phyloP scores from a whole-genome alignment of 35 echinoderm and acorn worm genomes.

The Chiridota heheva region DNA sequence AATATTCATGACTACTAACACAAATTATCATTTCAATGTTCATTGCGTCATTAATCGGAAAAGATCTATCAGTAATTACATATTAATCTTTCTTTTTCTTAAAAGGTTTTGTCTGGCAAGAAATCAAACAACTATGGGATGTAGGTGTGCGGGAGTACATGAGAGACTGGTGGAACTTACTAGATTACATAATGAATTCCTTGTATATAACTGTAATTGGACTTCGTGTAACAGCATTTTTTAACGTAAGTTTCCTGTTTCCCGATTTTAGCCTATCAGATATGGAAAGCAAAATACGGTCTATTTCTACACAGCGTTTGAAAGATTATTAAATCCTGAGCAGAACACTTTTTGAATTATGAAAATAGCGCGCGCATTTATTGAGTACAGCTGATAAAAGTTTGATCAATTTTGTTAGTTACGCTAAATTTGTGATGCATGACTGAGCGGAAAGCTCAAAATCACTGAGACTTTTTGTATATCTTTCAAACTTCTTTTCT shows the following conservation, averaged over 20 bases:
- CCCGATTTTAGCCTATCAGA: no score
- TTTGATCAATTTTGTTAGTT: no score
- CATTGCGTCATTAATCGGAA: no score
- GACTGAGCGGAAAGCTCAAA: no score
- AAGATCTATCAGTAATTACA: no score
- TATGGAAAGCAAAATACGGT: not conserved
- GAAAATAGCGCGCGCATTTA: not conserved
- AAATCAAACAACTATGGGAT: constrained; percentile 96
- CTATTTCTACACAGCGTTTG: constrained; percentile 12
- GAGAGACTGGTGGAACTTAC: constrained; percentile 96
- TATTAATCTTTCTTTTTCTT: not conserved
- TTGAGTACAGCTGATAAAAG: no score
- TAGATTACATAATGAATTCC: constrained; percentile 86
- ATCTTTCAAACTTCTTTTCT: no score
- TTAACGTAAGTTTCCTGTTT: constrained; percentile 66
- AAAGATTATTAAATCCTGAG: no score
- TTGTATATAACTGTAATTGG: constrained; percentile 91
- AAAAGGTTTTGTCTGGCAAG: constrained; percentile 88
- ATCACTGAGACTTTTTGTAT: no score
- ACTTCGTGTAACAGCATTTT: constrained; percentile 83
- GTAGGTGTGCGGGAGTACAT: constrained; percentile 81
- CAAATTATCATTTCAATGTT: no score
- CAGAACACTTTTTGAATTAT: constrained; percentile 47
- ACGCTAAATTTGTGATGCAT: no score
- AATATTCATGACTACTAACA: no score